These are phyloP conservation scores for Plagodis pulveraria DNA, from an alignment of 2,888 invertebrate genomes.

Conservation along the genomic window DNA sequence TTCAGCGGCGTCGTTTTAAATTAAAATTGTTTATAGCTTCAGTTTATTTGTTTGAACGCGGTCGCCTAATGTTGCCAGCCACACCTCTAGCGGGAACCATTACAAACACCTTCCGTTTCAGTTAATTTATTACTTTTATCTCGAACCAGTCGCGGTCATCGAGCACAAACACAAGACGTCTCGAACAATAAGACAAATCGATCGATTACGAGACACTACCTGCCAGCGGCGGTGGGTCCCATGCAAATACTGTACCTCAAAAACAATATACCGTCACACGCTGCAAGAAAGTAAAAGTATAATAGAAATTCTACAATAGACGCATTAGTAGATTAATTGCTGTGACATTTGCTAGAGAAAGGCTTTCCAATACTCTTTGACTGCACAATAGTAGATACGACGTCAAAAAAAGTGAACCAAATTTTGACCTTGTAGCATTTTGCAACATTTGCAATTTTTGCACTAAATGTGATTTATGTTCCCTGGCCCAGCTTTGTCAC, in stretches of 20 bases:
- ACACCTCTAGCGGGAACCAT: slow-evolving; percentile 71
- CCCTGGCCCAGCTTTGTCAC: slow-evolving; percentile 55
- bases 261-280: slow-evolving; percentile 55
- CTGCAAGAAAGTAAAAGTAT: slow-evolving; percentile 76
- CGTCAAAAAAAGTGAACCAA: slow-evolving; percentile 48
- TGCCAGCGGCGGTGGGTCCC: slow-evolving; percentile 73
- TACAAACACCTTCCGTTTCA: slow-evolving; percentile 80
- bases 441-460: slow-evolving; percentile 77
- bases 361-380: slow-evolving; percentile 63
- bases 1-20: slow-evolving; percentile 32
- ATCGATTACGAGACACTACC: slow-evolving; percentile 81
- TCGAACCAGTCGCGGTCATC: slow-evolving; percentile 77
- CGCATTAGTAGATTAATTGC: slow-evolving; percentile 78
- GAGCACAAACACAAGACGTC: slow-evolving; percentile 80
- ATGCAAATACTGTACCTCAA: slow-evolving; percentile 64
- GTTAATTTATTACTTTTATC: slow-evolving; percentile 83
- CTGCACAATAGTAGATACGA: slow-evolving; percentile 54
- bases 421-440: slow-evolving; percentile 71
- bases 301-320: slow-evolving; percentile 56
- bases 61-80: slow-evolving; percentile 63
- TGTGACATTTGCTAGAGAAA: slow-evolving; percentile 67
- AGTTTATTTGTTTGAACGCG: slow-evolving; percentile 26
- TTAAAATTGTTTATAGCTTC: slow-evolving; percentile 33
- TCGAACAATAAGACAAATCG: slow-evolving; percentile 83
- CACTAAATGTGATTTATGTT: slow-evolving; percentile 75